Evolutionary conservation across 1,140 invertebrate species (phyloP).

Genomic region (Hyles euphorbiae): DNA sequence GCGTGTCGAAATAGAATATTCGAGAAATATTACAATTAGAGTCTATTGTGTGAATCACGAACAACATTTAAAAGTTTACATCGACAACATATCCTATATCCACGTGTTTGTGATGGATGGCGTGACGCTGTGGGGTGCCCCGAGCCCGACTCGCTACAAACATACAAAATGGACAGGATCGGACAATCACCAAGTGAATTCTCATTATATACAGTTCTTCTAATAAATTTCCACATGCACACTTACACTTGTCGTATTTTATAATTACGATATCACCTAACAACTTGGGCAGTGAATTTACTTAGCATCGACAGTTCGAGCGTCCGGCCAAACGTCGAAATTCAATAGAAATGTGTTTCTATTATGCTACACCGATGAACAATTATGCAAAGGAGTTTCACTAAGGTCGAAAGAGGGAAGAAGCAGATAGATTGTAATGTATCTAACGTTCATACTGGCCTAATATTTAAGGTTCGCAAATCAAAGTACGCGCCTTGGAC

Average conservation of each 20-base stretch:
- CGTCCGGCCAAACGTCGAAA: too few relatives aligned
- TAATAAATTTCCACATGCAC: slow-evolving; percentile 2
- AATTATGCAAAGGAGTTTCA: background rate
- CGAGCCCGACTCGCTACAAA: slow-evolving; percentile 12
- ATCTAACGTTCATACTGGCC: slow-evolving; percentile 13
- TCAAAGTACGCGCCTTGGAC: slow-evolving; percentile 26
- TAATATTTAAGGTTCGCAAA: slow-evolving; percentile 14
- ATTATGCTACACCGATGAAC: too few relatives aligned
- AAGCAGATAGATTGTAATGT: slow-evolving; percentile 1
- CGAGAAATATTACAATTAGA: slow-evolving; percentile 15
- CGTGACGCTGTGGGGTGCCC: slow-evolving; percentile 8
- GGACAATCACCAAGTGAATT: slow-evolving; percentile 7
- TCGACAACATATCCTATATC: slow-evolving; percentile 10
- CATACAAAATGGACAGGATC: slow-evolving; percentile 29
- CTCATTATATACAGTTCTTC: slow-evolving; percentile 13
- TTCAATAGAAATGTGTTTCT: slow-evolving; percentile 1
- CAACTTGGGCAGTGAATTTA: slow-evolving; percentile 13
- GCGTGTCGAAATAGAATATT: slow-evolving; percentile 8
- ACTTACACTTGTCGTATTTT: background rate
- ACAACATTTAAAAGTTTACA: slow-evolving; percentile 17
- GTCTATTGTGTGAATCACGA: slow-evolving; percentile 13
- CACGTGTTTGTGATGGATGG: slow-evolving; percentile 20
- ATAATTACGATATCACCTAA: slow-evolving; percentile 8
- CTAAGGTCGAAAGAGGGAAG: background rate
- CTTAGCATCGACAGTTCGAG: background rate